These are phyloP conservation scores for Artibeus jamaicensis DNA, from an alignment of 2,797 vertebrate genomes.

Conservation along the genomic window DNA sequence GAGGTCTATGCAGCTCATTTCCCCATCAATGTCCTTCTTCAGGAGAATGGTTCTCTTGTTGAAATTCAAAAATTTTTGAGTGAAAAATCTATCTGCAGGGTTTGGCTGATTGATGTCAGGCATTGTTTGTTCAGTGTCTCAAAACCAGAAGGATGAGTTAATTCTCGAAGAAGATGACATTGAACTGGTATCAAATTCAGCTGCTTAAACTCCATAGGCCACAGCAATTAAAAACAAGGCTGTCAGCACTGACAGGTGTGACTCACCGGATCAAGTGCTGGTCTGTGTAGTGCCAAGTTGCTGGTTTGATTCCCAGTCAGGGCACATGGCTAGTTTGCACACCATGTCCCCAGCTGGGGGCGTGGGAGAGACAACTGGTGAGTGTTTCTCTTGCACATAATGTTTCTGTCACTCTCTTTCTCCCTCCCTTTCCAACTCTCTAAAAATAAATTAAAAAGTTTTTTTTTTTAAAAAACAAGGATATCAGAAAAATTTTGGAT, in stretches of 20 bases:
- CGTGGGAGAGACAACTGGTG: too few relatives aligned
- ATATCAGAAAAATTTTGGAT: not conserved
- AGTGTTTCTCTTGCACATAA: too few relatives aligned
- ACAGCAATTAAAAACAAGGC: not conserved
- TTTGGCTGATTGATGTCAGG: not conserved
- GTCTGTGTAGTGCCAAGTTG: too few relatives aligned
- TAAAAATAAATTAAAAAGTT: too few relatives aligned
- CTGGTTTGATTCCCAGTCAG: too few relatives aligned
- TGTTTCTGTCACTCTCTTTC: too few relatives aligned
- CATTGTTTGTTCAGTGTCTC: not conserved
- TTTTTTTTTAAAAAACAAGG: not conserved
- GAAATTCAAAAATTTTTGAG: not conserved
- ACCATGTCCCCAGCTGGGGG: too few relatives aligned
- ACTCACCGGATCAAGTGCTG: too few relatives aligned
- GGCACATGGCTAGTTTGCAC: too few relatives aligned
- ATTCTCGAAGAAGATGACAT: not conserved
- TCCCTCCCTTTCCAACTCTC: too few relatives aligned
- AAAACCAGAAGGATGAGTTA: not conserved
- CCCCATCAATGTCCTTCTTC: not conserved
- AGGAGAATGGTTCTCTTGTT: not conserved
- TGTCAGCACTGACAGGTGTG: too few relatives aligned
- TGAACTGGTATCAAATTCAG: not conserved
- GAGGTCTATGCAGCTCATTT: not conserved
- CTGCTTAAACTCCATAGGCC: not conserved
- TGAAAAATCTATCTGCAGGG: not conserved